Evolutionary conservation across 2,113 vertebrate genomes (phyloP).

Genomic region (Lophotis ruficrista): DNA sequence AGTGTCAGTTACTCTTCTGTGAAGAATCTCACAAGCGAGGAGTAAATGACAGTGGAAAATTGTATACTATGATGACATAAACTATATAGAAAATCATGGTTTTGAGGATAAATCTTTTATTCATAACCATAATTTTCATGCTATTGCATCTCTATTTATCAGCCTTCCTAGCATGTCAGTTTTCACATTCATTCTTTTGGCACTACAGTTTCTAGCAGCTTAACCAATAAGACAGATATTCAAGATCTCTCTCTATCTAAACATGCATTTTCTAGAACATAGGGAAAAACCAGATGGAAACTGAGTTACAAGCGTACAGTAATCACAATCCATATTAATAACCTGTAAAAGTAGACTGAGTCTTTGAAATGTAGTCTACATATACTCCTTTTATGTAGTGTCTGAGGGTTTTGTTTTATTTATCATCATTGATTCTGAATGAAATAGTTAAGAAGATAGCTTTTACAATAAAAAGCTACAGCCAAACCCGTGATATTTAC

Average conservation of each 20-base stretch:
- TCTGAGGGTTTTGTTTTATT: slow-evolving; percentile 26
- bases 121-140: slow-evolving; percentile 50
- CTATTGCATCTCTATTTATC: slow-evolving; percentile 59
- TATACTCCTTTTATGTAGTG: not conserved
- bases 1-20: slow-evolving; percentile 26
- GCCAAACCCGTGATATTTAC: not conserved
- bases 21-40: not conserved
- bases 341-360: not conserved
- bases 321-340: not conserved
- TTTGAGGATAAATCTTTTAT: slow-evolving; percentile 54
- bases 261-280: slow-evolving; percentile 18
- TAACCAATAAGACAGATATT: slow-evolving; percentile 9
- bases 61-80: slow-evolving; percentile 19
- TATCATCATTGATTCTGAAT: slow-evolving; percentile 5
- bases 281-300: slow-evolving; percentile 30
- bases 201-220: not conserved
- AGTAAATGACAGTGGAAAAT: slow-evolving; percentile 43
- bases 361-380: not conserved
- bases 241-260: not conserved
- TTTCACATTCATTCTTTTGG: slow-evolving; percentile 41
- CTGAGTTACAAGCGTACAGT: not conserved
- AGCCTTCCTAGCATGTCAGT: slow-evolving; percentile 41
- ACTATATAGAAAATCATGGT: slow-evolving; percentile 8
- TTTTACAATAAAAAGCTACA: not conserved
- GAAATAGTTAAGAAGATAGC: not conserved